Base-by-base conservation (phyloP, 2,113 vertebrate genomes). In the Pygathrix nemaeus region DNA sequence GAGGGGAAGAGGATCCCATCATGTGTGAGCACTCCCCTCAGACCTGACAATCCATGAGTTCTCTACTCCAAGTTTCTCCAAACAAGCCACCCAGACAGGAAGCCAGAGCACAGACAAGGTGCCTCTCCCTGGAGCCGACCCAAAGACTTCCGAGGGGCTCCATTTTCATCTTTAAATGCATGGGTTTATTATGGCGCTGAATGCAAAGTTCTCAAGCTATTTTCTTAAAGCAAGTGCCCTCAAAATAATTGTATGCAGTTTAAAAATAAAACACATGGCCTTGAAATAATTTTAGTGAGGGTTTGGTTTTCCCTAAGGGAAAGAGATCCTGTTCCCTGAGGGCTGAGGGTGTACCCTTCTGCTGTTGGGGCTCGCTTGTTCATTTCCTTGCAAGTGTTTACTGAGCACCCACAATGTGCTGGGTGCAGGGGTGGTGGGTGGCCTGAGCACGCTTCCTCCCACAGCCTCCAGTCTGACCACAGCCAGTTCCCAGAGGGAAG, bases 321-420 rank as follows among this genome's bases (percentile, higher is more conserved):
- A 81, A 27, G 50, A 21, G 12, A 30, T 48, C 30, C 21, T 27
- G 16, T 30, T 25, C 38, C 43, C 48, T 32, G 0, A 35, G 20
- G 2, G 6, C 5, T 30, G 59, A 4, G 5, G n/a, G 35, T 8
- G 43, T 11, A 17, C 25, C 50, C 45, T 59, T 8, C 38, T 10
- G 21, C 68, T 11, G 23, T 10, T 0, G 8, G 52, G 57, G 75
- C 64, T 72, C 10, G 5, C 21, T 32, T 7, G 32, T n/a, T 61
- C 50, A 2, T 48, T 10, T 43, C 61, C 48, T 38, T 7, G 0
- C 23, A 16, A 3, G 21, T 2, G 18, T 16, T 35, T 50, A 1
- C 21, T 12, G 43, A 61, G 92, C 11, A n/a, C n/a, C n/a, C 16
- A 78, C 45, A 35, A 12, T 20, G 30, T 17, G 16, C 64, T 3